Percentiles rank a stretch among this genome's conserved stretches.
phyloP scores from a whole-genome alignment of 2,797 vertebrate species.

The Natrix natrix region DNA sequence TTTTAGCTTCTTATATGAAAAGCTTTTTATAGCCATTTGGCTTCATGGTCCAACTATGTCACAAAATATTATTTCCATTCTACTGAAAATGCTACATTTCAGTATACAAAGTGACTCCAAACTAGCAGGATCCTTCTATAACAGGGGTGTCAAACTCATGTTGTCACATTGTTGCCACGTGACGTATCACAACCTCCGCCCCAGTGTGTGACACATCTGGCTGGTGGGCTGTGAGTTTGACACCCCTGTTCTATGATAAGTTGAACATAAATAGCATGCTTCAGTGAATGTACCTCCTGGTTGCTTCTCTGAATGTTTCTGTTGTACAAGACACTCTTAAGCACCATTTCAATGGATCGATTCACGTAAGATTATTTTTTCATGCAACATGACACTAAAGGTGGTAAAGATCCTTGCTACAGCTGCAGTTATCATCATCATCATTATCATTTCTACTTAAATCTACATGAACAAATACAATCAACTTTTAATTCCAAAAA shows the following conservation, averaged over 20 bases:
- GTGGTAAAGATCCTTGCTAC: neutral
- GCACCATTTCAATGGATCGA: neutral
- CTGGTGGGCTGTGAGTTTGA: no score
- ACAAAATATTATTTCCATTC: neutral
- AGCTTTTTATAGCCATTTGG: conserved; percentile 3
- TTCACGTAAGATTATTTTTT: neutral
- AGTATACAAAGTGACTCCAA: neutral
- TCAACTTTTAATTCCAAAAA: neutral
- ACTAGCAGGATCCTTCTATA: neutral
- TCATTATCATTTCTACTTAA: neutral
- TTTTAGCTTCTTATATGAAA: neutral
- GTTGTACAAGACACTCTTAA: neutral
- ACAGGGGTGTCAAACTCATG: no score
- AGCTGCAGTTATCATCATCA: neutral
- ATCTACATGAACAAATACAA: neutral
- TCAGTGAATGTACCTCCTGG: neutral
- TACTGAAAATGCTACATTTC: neutral
- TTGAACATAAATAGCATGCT: neutral
- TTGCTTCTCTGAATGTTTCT: neutral
- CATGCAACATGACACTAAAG: neutral
- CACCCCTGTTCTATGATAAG: neutral
- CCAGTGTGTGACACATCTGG: no score
- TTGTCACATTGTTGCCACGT: no score
- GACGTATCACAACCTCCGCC: no score
- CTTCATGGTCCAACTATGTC: neutral